Base-by-base conservation (phyloP, 2,113 vertebrate species). In the Petaurus breviceps region DNA sequence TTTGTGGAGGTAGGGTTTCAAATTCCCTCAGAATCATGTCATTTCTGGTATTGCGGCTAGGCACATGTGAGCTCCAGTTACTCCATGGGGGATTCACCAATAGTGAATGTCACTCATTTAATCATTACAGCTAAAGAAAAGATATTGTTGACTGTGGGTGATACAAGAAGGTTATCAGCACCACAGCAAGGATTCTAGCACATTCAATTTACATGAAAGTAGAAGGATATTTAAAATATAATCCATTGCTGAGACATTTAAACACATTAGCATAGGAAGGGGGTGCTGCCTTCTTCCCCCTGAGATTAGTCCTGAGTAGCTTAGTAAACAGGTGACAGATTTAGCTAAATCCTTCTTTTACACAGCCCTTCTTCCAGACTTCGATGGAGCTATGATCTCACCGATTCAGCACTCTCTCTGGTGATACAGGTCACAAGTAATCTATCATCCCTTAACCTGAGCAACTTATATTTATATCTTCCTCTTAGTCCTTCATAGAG, bases 1-100 rank as follows among this genome's bases (percentile, higher is more conserved):
- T 94, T 97, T 98, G 97, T 98, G 97, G 98, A 98, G 96, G 95
- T 98, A 98, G 93, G 90, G 95, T 98, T 98, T 98, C 96, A 97
- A 98, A 97, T 98, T 95, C 96, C 97, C 93, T 97, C 95, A 95
- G 97, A 98, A 98, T 98, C 97, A 94, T 98, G 97, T 98, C 97
- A 98, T 98, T 98, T 96, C 97, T 96, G 93, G 97, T 94, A 96
- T 95, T 97, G 89, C 3, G 43, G 97, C 93, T 0, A 2, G 97
- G 97, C 93, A 94, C 49, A 37, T 54, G 93, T 89, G 96, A 97
- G 91, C 94, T 51, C 68, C 54, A 92, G 93, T 96, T 97, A 97
- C 97, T 98, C 98, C 14, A 0, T 95, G 91, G 98, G 97, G 97
- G 94, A 98, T 98, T 98, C 97, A 93, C 1, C 77, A 97, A 91